Evolutionary conservation across 2,888 invertebrate genomes (phyloP).

Genomic region (Lacanobia wlatinum): DNA sequence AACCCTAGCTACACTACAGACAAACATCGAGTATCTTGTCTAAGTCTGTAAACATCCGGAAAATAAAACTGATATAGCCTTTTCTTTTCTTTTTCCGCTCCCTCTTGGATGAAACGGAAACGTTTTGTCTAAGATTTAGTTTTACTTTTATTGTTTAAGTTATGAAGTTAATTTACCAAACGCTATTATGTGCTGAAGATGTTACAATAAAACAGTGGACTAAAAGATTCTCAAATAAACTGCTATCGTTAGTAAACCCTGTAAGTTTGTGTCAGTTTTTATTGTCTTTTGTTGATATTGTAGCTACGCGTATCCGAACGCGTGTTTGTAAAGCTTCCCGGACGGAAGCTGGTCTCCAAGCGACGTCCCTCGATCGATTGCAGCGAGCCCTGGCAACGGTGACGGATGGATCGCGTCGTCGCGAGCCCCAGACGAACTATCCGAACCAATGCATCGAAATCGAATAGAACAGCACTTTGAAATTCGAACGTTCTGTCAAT

Average conservation of each 20-base stretch:
- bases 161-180: slow-evolving; percentile 20
- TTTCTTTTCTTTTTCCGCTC: background rate
- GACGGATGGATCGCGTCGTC: slow-evolving; percentile 48
- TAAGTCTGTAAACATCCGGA: slow-evolving; percentile 16
- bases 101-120: background rate
- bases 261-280: background rate
- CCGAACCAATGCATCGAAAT: slow-evolving; percentile 3
- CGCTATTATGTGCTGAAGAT: slow-evolving; percentile 4
- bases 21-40: slow-evolving; percentile 1
- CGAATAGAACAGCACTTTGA: slow-evolving; percentile 1
- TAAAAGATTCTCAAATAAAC: background rate
- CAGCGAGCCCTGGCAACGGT: slow-evolving; percentile 45
- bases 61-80: slow-evolving; percentile 17
- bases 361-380: slow-evolving; percentile 76
- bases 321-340: slow-evolving; percentile 43
- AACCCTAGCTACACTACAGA: too few relatives aligned
- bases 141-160: slow-evolving; percentile 22
- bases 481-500: slow-evolving; percentile 2
- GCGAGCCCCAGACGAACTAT: slow-evolving; percentile 24
- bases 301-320: slow-evolving; percentile 21
- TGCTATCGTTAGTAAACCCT: slow-evolving; percentile 4
- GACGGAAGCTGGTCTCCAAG: slow-evolving; percentile 64
- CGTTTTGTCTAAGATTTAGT: slow-evolving; percentile 5
- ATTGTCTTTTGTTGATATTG: slow-evolving; percentile 17
- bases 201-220: background rate